Evolutionary conservation across 2,797 vertebrate genomes (phyloP), one percentile per base, ranked within the genome.

Genomic region (Rhinella marina): DNA sequence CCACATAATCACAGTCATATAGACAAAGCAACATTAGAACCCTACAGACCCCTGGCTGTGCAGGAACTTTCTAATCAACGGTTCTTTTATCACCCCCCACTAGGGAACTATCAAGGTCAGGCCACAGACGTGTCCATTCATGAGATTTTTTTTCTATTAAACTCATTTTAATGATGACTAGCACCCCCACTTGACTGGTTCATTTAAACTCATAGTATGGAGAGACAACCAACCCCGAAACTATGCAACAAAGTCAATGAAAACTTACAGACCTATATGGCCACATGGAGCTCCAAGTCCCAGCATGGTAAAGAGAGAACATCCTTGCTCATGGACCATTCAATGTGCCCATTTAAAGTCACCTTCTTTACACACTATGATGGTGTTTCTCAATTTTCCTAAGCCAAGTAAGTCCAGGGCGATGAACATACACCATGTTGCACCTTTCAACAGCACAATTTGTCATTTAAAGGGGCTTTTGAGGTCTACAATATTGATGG

Each of bases 121-220:
- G 32, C 32, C 32, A 10, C 32, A 9, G 29, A 21, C 19, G 8
- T 73, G 32, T 68, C 27, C 6, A 23, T 48, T 41, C 7, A 73
- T 72, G 29, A 16, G 17, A 17, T 72, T 32, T 72, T 72, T 16
- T 41, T 32, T 10, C 8, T 17, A 32, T 11, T 17, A 29, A 73
- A 73, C 2, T 41, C 41, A 41, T 41, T 41, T 41, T 41, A 41
- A 41, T 41, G 41, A 41, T 41, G 41, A 21, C 48, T 41, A 21
- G 32, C 29, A 48, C 19, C 68, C 68, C 29, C 7, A 57, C 21
- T 41, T 72, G 76, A 23, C 50, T 41, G 10, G 17, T 86, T 62
- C 13, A 87, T 81, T 81, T 50, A 23, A 75, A 75, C 14, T 73
- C 66, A 62, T 79, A 87, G 78, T 56, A 82, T 59, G 86, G 7